Evolutionary conservation across 92 coral and sea anemone genomes (phyloP).

Genomic region (Blastomussa wellsi): DNA sequence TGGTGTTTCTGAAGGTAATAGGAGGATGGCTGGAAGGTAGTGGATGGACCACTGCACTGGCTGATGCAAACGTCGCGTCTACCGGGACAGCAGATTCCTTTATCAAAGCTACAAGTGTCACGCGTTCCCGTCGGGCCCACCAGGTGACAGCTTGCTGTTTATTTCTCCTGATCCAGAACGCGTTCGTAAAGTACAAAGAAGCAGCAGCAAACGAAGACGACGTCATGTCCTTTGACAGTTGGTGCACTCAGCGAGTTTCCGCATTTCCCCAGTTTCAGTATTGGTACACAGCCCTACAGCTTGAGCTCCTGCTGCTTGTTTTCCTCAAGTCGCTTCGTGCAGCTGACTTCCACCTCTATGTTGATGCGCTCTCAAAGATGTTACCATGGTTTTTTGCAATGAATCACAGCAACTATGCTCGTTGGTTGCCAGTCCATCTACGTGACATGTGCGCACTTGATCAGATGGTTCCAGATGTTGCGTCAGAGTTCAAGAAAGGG

Average conservation of each 20-base stretch:
- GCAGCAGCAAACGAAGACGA: conserved; percentile 21
- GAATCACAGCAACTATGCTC: conserved; percentile 66
- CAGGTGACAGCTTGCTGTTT: conserved; percentile 58
- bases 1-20: conserved; percentile 54
- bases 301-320: conserved; percentile 38
- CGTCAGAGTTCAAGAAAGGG: conserved; percentile 38
- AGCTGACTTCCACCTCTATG: conserved; percentile 48
- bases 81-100: conserved; percentile 73
- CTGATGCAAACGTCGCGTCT: conserved; percentile 54
- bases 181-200: conserved; percentile 56
- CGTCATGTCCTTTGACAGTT: conserved; percentile 51
- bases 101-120: conserved; percentile 52
- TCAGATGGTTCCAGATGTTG: conserved; percentile 51
- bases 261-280: conserved; percentile 63
- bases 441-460: conserved; percentile 59
- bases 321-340: conserved; percentile 60
- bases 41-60: conserved; percentile 59
- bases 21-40: conserved; percentile 69
- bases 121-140: conserved; percentile 66
- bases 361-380: conserved; percentile 47
- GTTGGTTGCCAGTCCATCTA: conserved; percentile 69
- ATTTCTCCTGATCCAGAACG: conserved; percentile 48
- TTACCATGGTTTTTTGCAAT: conserved; percentile 67
- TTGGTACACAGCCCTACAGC: conserved; percentile 64
- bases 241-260: conserved; percentile 53